Conservation (phyloP, 2,888 invertebrate species). For the Rhamnusium bicolor region DNA sequence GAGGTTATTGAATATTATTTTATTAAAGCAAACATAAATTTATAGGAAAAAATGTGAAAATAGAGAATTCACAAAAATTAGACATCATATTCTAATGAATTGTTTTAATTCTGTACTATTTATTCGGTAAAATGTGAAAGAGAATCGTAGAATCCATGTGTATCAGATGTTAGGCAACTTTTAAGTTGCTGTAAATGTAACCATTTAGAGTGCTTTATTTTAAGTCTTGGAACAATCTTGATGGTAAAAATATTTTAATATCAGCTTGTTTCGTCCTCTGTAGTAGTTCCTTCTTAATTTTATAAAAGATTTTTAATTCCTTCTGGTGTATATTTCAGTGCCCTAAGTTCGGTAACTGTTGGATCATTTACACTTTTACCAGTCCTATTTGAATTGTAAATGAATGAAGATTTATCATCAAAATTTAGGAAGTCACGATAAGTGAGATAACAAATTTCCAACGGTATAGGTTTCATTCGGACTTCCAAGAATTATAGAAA, state of each 20-base stretch:
- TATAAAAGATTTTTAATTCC: conserved; percentile 14
- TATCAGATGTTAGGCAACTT: conserved; percentile 26
- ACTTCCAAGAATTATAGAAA: conserved; percentile 19
- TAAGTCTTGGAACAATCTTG: conserved; percentile 26
- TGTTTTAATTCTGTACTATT: not conserved
- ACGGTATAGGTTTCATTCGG: conserved; percentile 10
- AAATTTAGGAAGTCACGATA: not conserved
- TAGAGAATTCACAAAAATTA: not conserved
- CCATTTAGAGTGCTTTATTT: conserved; percentile 29
- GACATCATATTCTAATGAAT: not conserved
- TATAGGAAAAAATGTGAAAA: not conserved
- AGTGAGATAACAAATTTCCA: not conserved
- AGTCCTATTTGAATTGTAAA: conserved; percentile 16
- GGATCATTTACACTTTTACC: conserved; percentile 28
- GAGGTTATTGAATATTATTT: not conserved
- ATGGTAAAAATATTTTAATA: conserved; percentile 20
- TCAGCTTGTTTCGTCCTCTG: conserved; percentile 15
- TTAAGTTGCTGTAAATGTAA: conserved; percentile 27
- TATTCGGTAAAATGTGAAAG: conserved; percentile 26
- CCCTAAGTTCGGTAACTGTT: conserved; percentile 29
- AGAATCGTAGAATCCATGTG: conserved; percentile 30
- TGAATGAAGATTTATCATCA: conserved; percentile 1
- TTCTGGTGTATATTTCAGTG: conserved; percentile 1
- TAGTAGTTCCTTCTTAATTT: conserved; percentile 17
- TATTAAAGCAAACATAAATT: not conserved